Evolutionary conservation across 2,797 vertebrate genomes (phyloP), one percentile per base, ranked within the genome.

Genomic region (Parambassis ranga): DNA sequence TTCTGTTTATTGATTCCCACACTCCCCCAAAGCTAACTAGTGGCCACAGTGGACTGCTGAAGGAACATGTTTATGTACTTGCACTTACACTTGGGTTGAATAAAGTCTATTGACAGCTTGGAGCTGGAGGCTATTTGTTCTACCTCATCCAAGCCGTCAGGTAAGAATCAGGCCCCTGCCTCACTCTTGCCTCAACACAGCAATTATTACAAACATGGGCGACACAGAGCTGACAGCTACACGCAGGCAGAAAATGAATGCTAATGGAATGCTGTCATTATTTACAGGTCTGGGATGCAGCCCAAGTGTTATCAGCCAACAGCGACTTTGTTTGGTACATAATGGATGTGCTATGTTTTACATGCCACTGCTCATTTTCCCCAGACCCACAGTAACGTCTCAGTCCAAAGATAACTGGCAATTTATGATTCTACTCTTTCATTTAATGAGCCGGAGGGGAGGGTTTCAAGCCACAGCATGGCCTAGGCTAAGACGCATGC

Each of bases 241-340:
- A 73, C 60, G 67, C 73, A 57, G 53, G 73, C 65, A 51, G 77
- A 81, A 79, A 89, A 87, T 82, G 59, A 88, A 89, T 71, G 82
- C 83, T 83, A 90, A 87, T 84, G 84, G 87, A 81, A 88, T 85
- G 82, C 84, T 86, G 87, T 89, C 87, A 90, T 90, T 89, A 89
- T 90, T 85, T 90, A 90, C 83, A 90, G 79, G 68, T 71, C 89
- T 89, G 89, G 90, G 87, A 90, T 58, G 69, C n/a, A 33, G 71
- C 82, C 89, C 84, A 89, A 89, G 80, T 77, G 81, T 83, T 89
- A 86, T 89, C 87, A 87, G 85, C 83, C 88, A 86, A 78, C 61
- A 79, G 75, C 49, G 64, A 77, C 73, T 77, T 89, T 89, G 83
- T 90, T 91, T 87, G 87, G 82, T 87, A 75, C 82, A 91, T 88